Evolutionary conservation across 2,888 invertebrate species (phyloP).

Genomic region (Selenia dentaria): DNA sequence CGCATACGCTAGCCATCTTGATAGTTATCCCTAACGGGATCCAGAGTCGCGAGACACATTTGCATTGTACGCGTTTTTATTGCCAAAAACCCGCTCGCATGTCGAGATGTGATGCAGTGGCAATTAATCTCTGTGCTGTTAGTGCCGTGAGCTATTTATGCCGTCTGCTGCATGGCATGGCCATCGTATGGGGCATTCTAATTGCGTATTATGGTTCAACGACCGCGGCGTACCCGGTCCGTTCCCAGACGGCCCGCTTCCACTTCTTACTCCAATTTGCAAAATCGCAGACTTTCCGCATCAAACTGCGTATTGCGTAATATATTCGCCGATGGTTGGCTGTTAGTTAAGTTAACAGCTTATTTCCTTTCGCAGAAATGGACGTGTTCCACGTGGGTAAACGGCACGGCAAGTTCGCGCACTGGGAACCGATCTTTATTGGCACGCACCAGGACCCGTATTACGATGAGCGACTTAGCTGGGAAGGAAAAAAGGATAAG

Average conservation of each 20-base stretch:
- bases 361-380: conserved; percentile 69
- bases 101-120: conserved; percentile 53
- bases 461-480: conserved; percentile 96
- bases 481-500: conserved; percentile 98
- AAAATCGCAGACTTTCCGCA: conserved; percentile 55
- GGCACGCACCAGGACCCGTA: conserved; percentile 95
- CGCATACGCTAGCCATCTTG: conserved; percentile 30
- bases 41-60: conserved; percentile 26
- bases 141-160: conserved; percentile 76
- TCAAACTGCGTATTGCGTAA: conserved; percentile 29
- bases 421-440: conserved; percentile 98
- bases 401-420: conserved; percentile 89
- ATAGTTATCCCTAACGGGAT: conserved; percentile 30
- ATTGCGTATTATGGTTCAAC: conserved; percentile 81
- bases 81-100: conserved; percentile 41
- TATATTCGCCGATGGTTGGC: conserved; percentile 12
- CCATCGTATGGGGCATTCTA: conserved; percentile 80
- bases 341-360: conserved; percentile 6
- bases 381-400: conserved; percentile 94
- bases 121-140: conserved; percentile 68
- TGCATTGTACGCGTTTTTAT: conserved; percentile 35
- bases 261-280: conserved; percentile 68
- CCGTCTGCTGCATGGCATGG: conserved; percentile 64
- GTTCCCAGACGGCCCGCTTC: conserved; percentile 58
- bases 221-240: conserved; percentile 60